A percentile compares a stretch with the other conserved stretches of the same genome.
These are phyloP conservation scores for Venturia canescens DNA, from an alignment of 1,140 invertebrate genomes.

Conservation along the genomic window DNA sequence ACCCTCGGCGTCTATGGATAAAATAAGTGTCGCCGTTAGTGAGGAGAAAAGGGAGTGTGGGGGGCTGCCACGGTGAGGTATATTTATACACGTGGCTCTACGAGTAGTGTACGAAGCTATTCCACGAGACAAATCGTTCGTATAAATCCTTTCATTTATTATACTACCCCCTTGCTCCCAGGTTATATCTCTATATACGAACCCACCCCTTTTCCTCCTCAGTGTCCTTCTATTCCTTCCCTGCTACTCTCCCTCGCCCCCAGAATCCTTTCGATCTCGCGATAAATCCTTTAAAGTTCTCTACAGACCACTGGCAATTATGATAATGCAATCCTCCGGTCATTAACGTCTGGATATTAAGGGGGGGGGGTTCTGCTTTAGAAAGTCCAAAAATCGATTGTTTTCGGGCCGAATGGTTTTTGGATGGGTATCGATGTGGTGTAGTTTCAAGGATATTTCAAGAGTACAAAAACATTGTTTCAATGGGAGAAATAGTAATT, in stretches of 20 bases:
- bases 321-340: conserved; percentile 36
- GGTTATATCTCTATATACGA: conserved; percentile 14
- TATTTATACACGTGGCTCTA: background rate
- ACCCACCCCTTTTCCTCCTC: conserved; percentile 9
- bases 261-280: conserved; percentile 36
- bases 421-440: too few relatives aligned
- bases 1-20: conserved; percentile 33
- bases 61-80: background rate
- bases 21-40: conserved; percentile 47
- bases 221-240: conserved; percentile 24
- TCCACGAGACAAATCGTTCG: conserved; percentile 50
- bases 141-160: conserved; percentile 57
- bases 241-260: conserved; percentile 11
- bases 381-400: too few relatives aligned
- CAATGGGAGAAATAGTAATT: too few relatives aligned
- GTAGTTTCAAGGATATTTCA: too few relatives aligned
- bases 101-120: conserved; percentile 28
- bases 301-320: conserved; percentile 27
- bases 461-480: too few relatives aligned
- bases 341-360: background rate
- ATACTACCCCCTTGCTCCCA: conserved; percentile 36
- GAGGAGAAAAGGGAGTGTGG: background rate
- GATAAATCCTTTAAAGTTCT: conserved; percentile 41
- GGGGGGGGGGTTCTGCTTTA: too few relatives aligned
- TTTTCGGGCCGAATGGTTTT: too few relatives aligned